Evolutionary conservation across 1,140 invertebrate species (phyloP).

Genomic region (Heliconius himera): DNA sequence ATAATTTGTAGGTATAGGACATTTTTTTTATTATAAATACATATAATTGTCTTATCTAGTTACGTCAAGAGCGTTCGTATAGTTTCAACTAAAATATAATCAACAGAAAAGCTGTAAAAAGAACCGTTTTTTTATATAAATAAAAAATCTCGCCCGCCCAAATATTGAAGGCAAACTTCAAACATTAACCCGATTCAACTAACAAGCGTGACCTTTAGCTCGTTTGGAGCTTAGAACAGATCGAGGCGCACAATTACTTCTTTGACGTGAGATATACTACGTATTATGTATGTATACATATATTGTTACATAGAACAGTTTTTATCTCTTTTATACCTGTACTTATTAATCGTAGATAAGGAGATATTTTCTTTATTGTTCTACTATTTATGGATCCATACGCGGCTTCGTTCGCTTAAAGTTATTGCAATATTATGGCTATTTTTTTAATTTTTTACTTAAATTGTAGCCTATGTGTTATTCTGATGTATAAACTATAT

Average conservation of each 20-base stretch:
- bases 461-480: no score
- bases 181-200: conserved; percentile 8
- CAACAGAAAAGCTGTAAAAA: background rate
- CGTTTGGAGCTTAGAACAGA: conserved; percentile 6
- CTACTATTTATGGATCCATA: no score
- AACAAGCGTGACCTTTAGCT: conserved; percentile 15
- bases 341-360: no score
- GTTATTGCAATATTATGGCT: no score
- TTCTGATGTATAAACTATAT: no score
- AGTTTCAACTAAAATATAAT: background rate
- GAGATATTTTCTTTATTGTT: no score
- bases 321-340: background rate
- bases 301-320: background rate
- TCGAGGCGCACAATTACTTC: background rate
- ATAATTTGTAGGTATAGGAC: background rate
- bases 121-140: background rate
- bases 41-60: no score
- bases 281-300: background rate
- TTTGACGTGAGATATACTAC: background rate
- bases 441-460: no score
- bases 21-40: background rate
- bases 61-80: no score
- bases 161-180: conserved; percentile 6
- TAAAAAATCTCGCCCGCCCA: background rate
- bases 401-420: no score